Evolutionary conservation across 37 sponge, comb jelly and placozoan genomes (phyloP), one percentile per base, ranked within the genome.

Genomic region (Crambe crambe): DNA sequence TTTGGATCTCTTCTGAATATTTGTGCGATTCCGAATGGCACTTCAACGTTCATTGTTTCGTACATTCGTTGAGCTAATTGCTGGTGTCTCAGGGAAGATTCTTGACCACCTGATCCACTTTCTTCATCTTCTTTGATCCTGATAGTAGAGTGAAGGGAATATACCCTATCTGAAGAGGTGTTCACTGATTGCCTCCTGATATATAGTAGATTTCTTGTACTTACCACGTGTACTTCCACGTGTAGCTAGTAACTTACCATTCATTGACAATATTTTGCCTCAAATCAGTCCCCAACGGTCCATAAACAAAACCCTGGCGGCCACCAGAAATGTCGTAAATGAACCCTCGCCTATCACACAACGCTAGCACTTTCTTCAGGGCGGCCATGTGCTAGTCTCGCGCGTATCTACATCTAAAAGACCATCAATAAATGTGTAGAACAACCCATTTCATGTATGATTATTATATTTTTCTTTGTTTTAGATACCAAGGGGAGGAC

Each of bases 11-110:
- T 70, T 38, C 42, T 32, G 25, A 70, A 70, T 8, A 42, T 42
- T 85, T 85, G 62, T 42, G 85, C 85, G 17, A 85, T 39, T n/a
- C 85, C 85, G 77, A 77, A 85, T 4, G 85, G 85, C 20, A 70
- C 27, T 35, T 70, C 37, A 39, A 66, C 22, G 18, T 56, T 70
- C 57, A 68, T 56, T 1, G 12, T 38, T 36, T 75, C 17, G 32
- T 65, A n/a, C n/a, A n/a, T n/a, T n/a, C n/a, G n/a, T n/a, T n/a
- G n/a, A n/a, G n/a, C n/a, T n/a, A n/a, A n/a, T n/a, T n/a, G n/a
- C n/a, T n/a, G n/a, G n/a, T n/a, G n/a, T n/a, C n/a, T n/a, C n/a
- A n/a, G n/a, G n/a, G n/a, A n/a, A n/a, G n/a, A n/a, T n/a, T n/a
- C n/a, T n/a, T n/a, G n/a, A n/a, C n/a, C n/a, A n/a, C n/a, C n/a